phyloP scores from a whole-genome alignment of 1,140 invertebrate species.

The Centruroides sculpturatus region DNA sequence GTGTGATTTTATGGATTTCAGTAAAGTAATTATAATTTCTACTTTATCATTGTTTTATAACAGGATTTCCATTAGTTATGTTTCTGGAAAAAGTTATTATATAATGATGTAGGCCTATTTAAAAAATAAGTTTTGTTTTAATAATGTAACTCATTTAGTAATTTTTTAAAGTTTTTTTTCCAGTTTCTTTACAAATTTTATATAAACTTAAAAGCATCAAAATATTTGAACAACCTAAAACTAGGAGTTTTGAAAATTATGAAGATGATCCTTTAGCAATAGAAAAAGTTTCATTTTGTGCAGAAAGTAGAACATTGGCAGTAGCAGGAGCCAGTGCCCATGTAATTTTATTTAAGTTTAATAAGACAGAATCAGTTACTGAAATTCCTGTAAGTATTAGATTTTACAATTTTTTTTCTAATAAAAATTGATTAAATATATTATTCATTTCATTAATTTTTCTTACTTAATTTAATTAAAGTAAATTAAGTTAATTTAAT shows the following conservation, averaged over 20 bases:
- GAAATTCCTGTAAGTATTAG: conserved; percentile 60
- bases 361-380: conserved; percentile 18
- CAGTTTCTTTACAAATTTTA: conserved; percentile 74
- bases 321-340: conserved; percentile 81
- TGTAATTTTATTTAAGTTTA: conserved; percentile 86
- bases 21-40: too few relatives aligned
- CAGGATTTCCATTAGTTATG: too few relatives aligned
- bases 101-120: too few relatives aligned
- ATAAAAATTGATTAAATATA: not conserved
- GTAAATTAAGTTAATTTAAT: too few relatives aligned
- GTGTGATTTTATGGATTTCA: too few relatives aligned
- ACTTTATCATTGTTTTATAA: too few relatives aligned
- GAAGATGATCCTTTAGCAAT: conserved; percentile 88
- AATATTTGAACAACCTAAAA: conserved; percentile 54
- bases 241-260: conserved; percentile 28
- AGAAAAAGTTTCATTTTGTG: conserved; percentile 77
- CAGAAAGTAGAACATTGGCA: conserved; percentile 76
- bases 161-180: too few relatives aligned
- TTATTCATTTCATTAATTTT: too few relatives aligned
- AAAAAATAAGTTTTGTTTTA: too few relatives aligned
- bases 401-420: conserved; percentile 4
- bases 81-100: too few relatives aligned
- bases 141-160: too few relatives aligned
- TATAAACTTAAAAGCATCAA: conserved; percentile 97
- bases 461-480: too few relatives aligned